phyloP scores from a whole-genome alignment of 1,140 invertebrate species.

The Steinernema feltiae region DNA sequence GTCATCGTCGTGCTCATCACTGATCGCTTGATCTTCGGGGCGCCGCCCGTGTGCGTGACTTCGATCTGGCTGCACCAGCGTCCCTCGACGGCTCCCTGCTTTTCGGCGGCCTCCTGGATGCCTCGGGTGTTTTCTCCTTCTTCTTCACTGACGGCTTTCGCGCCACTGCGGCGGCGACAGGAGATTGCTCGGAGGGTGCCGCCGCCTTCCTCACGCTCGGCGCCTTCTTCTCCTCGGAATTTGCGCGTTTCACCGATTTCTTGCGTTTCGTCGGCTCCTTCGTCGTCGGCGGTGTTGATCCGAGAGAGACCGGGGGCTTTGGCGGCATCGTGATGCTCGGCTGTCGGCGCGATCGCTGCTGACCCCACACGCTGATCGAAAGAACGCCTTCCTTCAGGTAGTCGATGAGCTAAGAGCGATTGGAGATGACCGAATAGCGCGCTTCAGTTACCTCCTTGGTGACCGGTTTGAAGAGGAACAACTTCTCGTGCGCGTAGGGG shows the following conservation, averaged over 20 bases:
- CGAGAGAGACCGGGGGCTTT: constrained; percentile 21
- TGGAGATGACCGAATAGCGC: not conserved
- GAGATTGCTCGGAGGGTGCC: not conserved
- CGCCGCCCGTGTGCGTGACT: not conserved
- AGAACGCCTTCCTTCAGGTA: constrained; percentile 62
- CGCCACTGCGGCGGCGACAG: no score
- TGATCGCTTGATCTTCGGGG: not conserved
- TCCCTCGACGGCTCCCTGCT: not conserved
- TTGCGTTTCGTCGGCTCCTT: constrained; percentile 37
- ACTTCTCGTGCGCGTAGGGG: constrained; percentile 62
- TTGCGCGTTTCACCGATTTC: constrained; percentile 37
- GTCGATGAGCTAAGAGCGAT: constrained; percentile 59
- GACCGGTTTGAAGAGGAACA: constrained; percentile 59
- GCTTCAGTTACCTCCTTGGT: constrained; percentile 60
- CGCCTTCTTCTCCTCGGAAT: not conserved
- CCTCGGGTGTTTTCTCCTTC: not conserved
- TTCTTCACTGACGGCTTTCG: not conserved
- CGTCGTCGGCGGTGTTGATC: constrained; percentile 47
- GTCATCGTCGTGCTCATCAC: no score
- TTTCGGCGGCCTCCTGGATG: not conserved
- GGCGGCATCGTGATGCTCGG: constrained; percentile 13
- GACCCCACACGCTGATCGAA: constrained; percentile 63
- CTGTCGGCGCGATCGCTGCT: constrained; percentile 58
- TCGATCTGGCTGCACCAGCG: not conserved
- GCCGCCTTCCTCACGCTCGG: not conserved